Evolutionary conservation across 2,797 vertebrate species (phyloP), one percentile per base, ranked within the genome.

Genomic region (Serranus cabrilla): DNA sequence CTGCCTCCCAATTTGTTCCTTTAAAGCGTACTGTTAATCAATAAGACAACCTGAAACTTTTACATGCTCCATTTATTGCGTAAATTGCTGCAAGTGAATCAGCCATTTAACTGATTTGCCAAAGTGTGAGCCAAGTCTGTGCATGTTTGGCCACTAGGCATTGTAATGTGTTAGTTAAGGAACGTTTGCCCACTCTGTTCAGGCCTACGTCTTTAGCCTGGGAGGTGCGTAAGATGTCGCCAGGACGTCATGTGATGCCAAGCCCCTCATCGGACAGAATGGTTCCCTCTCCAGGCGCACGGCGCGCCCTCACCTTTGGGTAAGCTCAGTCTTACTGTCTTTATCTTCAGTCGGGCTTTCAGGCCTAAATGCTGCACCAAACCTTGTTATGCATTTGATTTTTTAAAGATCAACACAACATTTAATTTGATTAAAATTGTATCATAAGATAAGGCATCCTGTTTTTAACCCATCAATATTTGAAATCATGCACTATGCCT

Each of bases 191-290:
- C 12, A 54, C 37, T 76, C 68, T 67, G 87, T 37, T 37, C 91
- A 99, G 98, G 84, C 98, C 98, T 4, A 99, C 98, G 0, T 99
- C 98, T 13, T 90, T 99, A 88, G 98, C 98, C 0, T 99, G 98
- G 98, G 98, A 99, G 90, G 97, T 99, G 45, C 97, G 99, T 73
- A 99, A 99, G 78, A 99, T 99, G 98, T 99, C 98, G 66, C 98
- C 98, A 0, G 98, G 98, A 57, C 97, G 98, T 21, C 98, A 98
- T 18, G 96, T 99, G 83, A 97, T 98, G 87, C 96, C 97, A 17
- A 99, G 96, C 86, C 95, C 97, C 0, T 97, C 98, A 0, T 91
- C 96, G 23, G 98, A 99, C 56, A 95, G 98, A 86, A 97, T 99
- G 78, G 96, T 87, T 71, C 96, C 96, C 12, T 95, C 97, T 11